Evolutionary conservation across 2,113 vertebrate species (phyloP).

Genomic region (Sceloporus tristichus): DNA sequence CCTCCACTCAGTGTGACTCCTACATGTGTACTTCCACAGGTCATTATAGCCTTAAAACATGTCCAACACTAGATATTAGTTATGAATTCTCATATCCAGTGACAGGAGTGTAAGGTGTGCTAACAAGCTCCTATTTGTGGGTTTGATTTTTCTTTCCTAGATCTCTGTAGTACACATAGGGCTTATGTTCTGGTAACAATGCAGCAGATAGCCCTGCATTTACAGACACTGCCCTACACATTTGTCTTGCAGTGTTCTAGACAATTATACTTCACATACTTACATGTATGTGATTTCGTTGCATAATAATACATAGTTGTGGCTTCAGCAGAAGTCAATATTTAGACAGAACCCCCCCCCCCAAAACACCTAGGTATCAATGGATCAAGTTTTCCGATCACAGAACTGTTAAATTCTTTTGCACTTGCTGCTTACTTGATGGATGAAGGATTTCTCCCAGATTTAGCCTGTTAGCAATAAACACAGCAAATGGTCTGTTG

Average conservation of each 20-base stretch:
- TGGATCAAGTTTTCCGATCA: slow-evolving; percentile 8
- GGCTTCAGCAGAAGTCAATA: not conserved
- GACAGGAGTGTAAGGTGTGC: too few relatives aligned
- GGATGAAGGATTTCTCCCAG: slow-evolving; percentile 31
- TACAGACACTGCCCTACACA: not conserved
- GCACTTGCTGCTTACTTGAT: not conserved
- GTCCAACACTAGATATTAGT: too few relatives aligned
- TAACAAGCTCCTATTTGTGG: not conserved
- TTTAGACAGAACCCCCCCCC: not conserved
- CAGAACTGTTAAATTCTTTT: not conserved
- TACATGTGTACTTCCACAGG: too few relatives aligned
- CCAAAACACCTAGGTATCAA: not conserved
- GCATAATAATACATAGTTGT: not conserved
- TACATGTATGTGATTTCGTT: not conserved
- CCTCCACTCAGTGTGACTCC: too few relatives aligned
- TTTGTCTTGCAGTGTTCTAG: not conserved
- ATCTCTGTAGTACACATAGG: not conserved
- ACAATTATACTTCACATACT: not conserved
- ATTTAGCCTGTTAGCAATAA: slow-evolving; percentile 21
- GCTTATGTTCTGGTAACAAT: not conserved
- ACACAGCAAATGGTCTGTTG: slow-evolving; percentile 12
- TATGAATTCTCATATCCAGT: too few relatives aligned
- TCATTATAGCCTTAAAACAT: too few relatives aligned
- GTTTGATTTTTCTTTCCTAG: not conserved
- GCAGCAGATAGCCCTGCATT: not conserved